phyloP scores from a whole-genome alignment of 1,140 invertebrate species.

The Aphelenchoides fujianensis region DNA sequence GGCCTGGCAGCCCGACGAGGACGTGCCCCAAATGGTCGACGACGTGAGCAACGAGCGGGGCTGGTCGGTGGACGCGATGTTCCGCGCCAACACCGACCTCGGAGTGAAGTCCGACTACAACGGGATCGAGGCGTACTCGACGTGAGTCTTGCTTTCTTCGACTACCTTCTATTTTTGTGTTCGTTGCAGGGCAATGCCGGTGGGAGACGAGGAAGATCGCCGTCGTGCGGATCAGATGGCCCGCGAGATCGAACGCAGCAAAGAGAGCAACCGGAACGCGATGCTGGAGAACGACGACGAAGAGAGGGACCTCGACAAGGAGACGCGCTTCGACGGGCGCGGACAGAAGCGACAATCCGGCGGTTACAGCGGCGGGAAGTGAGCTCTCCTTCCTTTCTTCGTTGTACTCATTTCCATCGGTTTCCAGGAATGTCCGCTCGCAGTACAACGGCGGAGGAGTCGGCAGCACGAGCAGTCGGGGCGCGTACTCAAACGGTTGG shows the following conservation, averaged over 20 bases:
- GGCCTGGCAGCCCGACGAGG: slow-evolving; percentile 2
- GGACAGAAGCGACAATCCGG: not conserved
- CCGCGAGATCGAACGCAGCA: slow-evolving; percentile 19
- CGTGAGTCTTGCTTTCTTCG: slow-evolving; percentile 4
- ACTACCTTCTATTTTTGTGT: not conserved
- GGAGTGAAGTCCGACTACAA: slow-evolving; percentile 17
- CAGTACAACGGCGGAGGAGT: slow-evolving; percentile 15
- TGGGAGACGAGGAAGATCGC: slow-evolving; percentile 17
- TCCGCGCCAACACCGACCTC: slow-evolving; percentile 11
- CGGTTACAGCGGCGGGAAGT: not conserved
- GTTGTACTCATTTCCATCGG: too few relatives aligned
- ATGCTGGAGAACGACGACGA: slow-evolving; percentile 27
- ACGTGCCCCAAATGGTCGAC: not conserved
- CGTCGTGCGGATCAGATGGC: slow-evolving; percentile 11
- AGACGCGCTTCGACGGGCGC: not conserved
- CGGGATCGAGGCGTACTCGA: slow-evolving; percentile 14
- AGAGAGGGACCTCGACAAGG: slow-evolving; percentile 19
- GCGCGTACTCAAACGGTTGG: not conserved
- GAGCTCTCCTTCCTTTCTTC: too few relatives aligned
- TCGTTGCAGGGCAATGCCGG: not conserved
- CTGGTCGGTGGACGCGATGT: slow-evolving; percentile 22
- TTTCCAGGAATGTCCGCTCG: too few relatives aligned
- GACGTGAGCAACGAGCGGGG: not conserved
- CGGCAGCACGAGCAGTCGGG: not conserved
- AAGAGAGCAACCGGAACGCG: slow-evolving; percentile 2